Evolutionary conservation across 1,140 invertebrate genomes (phyloP), one percentile per base, ranked within the genome.

Genomic region (Ceratosolen fusciceps): DNA sequence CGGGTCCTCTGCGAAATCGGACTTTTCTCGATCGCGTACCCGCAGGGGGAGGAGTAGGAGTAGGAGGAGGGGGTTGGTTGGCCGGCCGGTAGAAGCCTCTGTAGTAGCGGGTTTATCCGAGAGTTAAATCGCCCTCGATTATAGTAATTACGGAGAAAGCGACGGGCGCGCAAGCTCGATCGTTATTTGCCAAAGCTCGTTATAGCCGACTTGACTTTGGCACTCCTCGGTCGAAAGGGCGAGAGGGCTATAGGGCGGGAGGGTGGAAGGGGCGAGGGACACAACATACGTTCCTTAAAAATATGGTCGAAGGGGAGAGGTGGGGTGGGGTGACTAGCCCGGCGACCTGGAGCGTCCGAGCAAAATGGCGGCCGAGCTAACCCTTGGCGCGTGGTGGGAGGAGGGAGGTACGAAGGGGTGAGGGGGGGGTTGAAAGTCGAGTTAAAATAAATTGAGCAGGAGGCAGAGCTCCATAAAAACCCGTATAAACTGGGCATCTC

Each of bases 111-210:
- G n/a, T n/a, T 74, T 74, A 74, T 74, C 72, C 9, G 56, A 60
- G 29, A 62, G 14, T 34, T 62, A 67, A 74, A 75, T 65, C 58
- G 29, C 19, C 26, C 74, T 34, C 67, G 26, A 75, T 75, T 75
- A 75, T 43, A 52, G 60, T 75, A 49, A 75, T 75, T 67, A 75
- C 49, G 74, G 58, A 75, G 67, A 67, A 65, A 52, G n/a, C 10
- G 1, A 16, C n/a, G n/a, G 10, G 26, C 21, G 60, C n/a, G 74
- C 60, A 75, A 75, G 74, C 74, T 75, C 74, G 60, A 75, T 75
- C 58, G 52, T 75, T 75, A 75, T 67, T 75, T 52, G 54, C 58
- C 39, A 49, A 75, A 75, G 37, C 74, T 75, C 74, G 74, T 75
- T 75, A 75, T 31, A n/a, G 31, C 0, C 19, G 3, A 12, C 34